Base-by-base conservation (phyloP, 1,140 invertebrate genomes). In the Dendroctonus ponderosae region DNA sequence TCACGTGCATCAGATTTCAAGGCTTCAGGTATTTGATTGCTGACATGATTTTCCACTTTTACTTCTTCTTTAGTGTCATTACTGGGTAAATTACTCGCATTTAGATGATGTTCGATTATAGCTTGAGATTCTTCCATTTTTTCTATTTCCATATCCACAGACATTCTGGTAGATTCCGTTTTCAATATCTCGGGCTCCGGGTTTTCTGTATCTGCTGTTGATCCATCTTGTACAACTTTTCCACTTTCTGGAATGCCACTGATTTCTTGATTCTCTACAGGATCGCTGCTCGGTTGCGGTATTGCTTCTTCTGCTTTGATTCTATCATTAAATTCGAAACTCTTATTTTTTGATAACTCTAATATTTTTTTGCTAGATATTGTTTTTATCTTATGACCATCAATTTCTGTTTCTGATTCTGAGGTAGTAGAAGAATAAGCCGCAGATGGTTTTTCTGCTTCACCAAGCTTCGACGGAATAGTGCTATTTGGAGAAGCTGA, bases 231-330 rank as follows among this genome's bases (percentile, higher is more conserved):
- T 2, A 26, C 26, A 26, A 26, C 26, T 26, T 26, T 26, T 26
- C 26, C 26, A 3, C 26, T 26, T 26, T 26, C 26, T 26, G 26
- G 26, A 26, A 26, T 26, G 26, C 3, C 26, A 26, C 26, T 26
- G 3, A 2, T 73, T 69, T 70, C 72, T 15, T 65, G 63, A 66
- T 76, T 68, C 12, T 62, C 68, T 44, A 73, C 66, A 26, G 26
- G 26, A 26, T 26, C 48, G 39, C 2, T 70, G 12, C 72, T 67
- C 39, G 74, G 72, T 72, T 81, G 78, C 51, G 78, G 76, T 15
- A 79, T 79, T 14, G 75, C 72, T 72, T 81, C 75, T 54, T 82
- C 78, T 62, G 80, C 78, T 54, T 80, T 79, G 1, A 79, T 11
- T n/a, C 53, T 40, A 79, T 69, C 62, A 51, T 37, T 59, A 44